Percentiles rank a stretch among this genome's conserved stretches.
Conservation (phyloP, 1,140 invertebrate species). For the Tetramorium parvispinum region DNA sequence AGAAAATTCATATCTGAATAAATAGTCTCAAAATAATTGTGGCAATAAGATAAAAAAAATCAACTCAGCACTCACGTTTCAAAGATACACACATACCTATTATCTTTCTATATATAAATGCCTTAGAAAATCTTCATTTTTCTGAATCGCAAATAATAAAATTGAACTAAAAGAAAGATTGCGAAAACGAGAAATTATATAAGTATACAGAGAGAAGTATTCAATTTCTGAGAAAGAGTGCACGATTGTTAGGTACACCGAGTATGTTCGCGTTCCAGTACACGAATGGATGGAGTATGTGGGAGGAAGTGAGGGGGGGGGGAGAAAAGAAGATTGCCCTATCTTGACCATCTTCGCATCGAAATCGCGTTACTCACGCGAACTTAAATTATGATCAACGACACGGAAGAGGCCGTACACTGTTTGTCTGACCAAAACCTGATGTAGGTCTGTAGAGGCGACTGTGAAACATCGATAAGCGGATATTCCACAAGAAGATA, state of each 20-base stretch:
- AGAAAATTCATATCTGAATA: background rate
- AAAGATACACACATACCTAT: background rate
- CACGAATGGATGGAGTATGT: slow-evolving; percentile 1
- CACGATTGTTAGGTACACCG: slow-evolving; percentile 1
- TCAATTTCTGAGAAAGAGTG: background rate
- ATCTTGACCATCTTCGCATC: slow-evolving; percentile 35
- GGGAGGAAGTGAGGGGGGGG: slow-evolving; percentile 15
- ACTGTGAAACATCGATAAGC: background rate
- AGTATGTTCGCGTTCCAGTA: background rate
- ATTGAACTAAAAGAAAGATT: background rate
- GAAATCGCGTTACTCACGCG: slow-evolving; percentile 38
- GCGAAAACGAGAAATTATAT: background rate
- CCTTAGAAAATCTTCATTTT: background rate
- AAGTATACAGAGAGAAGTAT: background rate
- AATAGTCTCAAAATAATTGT: background rate
- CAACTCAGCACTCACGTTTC: background rate
- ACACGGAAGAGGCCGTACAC: slow-evolving; percentile 32
- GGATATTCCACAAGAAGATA: background rate
- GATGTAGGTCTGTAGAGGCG: slow-evolving; percentile 14
- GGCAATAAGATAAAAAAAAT: background rate
- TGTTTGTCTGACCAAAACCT: background rate
- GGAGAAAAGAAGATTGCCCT: slow-evolving; percentile 39
- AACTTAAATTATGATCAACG: slow-evolving; percentile 44
- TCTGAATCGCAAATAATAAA: background rate
- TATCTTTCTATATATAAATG: background rate